Percentiles rank a stretch among this genome's conserved stretches.
phyloP scores from a whole-genome alignment of 2,797 vertebrate species.

The Zonotrichia albicollis region DNA sequence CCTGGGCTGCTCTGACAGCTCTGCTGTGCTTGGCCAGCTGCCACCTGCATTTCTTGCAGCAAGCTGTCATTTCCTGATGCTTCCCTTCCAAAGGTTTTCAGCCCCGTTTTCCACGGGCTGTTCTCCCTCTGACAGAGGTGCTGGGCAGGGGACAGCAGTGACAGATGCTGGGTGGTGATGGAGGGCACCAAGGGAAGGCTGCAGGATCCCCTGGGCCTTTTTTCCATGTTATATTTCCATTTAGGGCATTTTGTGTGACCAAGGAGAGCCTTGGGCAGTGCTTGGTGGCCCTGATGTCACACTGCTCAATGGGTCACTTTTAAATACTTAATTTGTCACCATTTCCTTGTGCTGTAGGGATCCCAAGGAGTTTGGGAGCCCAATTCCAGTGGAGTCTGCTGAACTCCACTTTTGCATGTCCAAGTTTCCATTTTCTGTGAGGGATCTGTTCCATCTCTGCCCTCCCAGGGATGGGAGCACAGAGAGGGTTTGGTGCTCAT shows the following conservation, averaged over 20 bases:
- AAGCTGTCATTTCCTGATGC: constrained; percentile 2
- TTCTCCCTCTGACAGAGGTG: neutral
- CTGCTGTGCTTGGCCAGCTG: constrained; percentile 12
- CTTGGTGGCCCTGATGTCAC: neutral
- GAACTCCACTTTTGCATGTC: neutral
- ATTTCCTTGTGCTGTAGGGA: neutral
- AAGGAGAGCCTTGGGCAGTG: neutral
- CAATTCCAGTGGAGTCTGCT: neutral
- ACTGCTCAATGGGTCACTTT: neutral
- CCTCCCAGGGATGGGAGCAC: neutral
- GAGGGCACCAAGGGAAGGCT: neutral
- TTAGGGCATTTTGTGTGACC: neutral
- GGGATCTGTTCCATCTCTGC: neutral
- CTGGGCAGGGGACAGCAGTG: neutral
- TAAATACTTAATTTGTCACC: neutral
- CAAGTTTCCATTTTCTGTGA: neutral
- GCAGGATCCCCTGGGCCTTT: neutral
- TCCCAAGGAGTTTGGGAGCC: neutral
- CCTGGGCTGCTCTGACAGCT: constrained; percentile 1
- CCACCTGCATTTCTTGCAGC: constrained; percentile 4
- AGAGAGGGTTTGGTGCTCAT: accelerated
- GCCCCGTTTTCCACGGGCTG: neutral
- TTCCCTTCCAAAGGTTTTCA: neutral
- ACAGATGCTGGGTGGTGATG: neutral
- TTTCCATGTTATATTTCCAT: neutral